Evolutionary conservation across 2,888 invertebrate genomes (phyloP), one percentile per base, ranked within the genome.

Genomic region (Zootermopsis nevadensis): DNA sequence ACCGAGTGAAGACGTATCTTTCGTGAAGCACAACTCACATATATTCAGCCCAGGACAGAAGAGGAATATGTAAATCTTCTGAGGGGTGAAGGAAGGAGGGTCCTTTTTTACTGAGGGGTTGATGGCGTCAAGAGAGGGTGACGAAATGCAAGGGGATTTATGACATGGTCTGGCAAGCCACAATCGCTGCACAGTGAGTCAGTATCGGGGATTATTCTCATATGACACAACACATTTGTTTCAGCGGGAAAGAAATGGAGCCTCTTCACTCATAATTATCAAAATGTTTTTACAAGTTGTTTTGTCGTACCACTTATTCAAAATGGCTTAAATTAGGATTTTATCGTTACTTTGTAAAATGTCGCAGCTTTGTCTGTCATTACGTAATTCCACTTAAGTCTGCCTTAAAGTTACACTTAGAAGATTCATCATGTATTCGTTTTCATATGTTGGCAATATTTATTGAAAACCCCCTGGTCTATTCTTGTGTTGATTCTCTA

Each of bases 111-210:
- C 38, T 42, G 35, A 42, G 69, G 74, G 74, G 74, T 33, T 22
- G 74, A 38, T 74, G 38, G 38, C 74, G 74, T 74, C 74, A 74
- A 74, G 74, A 74, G 74, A 74, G 74, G 74, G 74, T 74, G 74
- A 74, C 74, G 74, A 74, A 74, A 74, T 74, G 74, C 74, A n/a
- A 74, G 74, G 74, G 74, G 74, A 74, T 74, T 74, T 74, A 74
- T 74, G 74, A 74, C 74, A 74, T 74, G 42, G 74, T 7, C 38
- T 69, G 74, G 74, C 35, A 24, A 74, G 38, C 74, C 74, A 35
- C 74, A 74, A 74, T 74, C n/a, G 19, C n/a, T n/a, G n/a, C n/a
- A 6, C 4, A 74, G 74, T 74, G 74, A 74, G 24, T 74, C 74
- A 74, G 74, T 69, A 22, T 42, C 10, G 6, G 38, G 38, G 24